A percentile compares a stretch with the other conserved stretches of the same genome.
These are phyloP conservation scores for Eclectus roratus DNA, from an alignment of 2,113 vertebrate species.

Conservation along the genomic window DNA sequence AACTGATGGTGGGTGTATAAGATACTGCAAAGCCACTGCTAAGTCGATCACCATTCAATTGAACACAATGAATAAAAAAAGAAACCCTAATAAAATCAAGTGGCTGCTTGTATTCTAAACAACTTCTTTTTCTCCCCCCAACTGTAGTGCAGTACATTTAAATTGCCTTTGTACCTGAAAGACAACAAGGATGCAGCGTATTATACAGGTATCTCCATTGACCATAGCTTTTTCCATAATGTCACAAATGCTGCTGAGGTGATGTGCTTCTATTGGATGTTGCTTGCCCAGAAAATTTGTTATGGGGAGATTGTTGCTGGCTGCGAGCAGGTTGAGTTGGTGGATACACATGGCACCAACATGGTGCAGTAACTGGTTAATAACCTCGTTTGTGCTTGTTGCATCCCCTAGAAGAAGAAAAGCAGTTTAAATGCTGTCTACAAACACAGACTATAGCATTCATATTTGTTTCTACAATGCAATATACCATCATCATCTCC, in stretches of 20 bases:
- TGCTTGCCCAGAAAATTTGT: conserved; percentile 91
- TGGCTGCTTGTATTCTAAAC: not conserved
- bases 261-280: conserved; percentile 92
- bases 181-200: conserved; percentile 94
- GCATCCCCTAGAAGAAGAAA: conserved; percentile 82
- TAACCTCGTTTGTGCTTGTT: conserved; percentile 90
- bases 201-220: conserved; percentile 92
- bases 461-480: not conserved
- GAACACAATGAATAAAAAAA: not conserved
- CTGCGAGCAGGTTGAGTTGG: conserved; percentile 92
- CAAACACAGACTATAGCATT: not conserved
- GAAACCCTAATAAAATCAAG: not conserved
- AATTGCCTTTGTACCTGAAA: conserved; percentile 85
- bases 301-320: conserved; percentile 87
- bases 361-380: conserved; percentile 96
- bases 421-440: not conserved
- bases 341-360: conserved; percentile 99
- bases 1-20: not conserved
- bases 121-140: not conserved
- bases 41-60: not conserved
- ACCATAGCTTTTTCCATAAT: conserved; percentile 99
- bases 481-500: not conserved
- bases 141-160: not conserved
- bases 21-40: not conserved
- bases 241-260: conserved; percentile 96